Evolutionary conservation across 2,888 invertebrate species (phyloP), one percentile per base, ranked within the genome.

Genomic region (Sarcophaga carnaria): DNA sequence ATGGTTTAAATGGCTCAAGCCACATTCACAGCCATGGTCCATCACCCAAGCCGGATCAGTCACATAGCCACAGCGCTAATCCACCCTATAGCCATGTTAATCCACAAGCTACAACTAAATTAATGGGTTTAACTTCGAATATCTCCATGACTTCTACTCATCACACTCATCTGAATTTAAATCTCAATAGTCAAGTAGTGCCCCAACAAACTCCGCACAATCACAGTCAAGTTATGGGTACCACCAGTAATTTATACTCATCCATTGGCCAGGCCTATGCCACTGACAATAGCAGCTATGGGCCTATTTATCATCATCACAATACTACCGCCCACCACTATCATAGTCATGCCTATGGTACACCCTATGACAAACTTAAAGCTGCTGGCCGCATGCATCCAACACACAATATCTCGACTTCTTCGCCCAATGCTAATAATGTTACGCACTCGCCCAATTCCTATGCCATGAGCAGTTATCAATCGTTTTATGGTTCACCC

Each of bases 341-440:
- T 82, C 89, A 89, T 82, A 83, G 88, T 60, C 87, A 88, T 81
- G 83, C 90, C 37, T 93, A 93, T 89, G 92, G 90, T 67, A 93
- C 90, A 89, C 93, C 94, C 17, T 94, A 94, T 88, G 94, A 94
- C 72, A 94, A 94, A 90, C 92, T 93, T 45, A 94, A 94, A 90
- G 91, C 93, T 64, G 74, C 90, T 20, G 88, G 90, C 63, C 89
- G 88, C 20, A 89, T 88, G 87, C 89, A 89, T 45, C 85, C 80
- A 66, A 37, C 85, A 4, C 80, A 86, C 22, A 74, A 76, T 22
- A 64, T 78, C 76, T 54, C 87, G 27, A 76, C 67, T 20, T 66
- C 81, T 37, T 80, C 88, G 0, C 76, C 69, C 2, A 62, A 47
- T 27, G 82, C 75, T 64, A 80, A 67, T 25, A 71, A 76, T 27